Percentiles rank a stretch among this genome's conserved stretches.
Evolutionary conservation across 2,888 invertebrate genomes (phyloP).

Genomic region (Digitonthophagus gazella): DNA sequence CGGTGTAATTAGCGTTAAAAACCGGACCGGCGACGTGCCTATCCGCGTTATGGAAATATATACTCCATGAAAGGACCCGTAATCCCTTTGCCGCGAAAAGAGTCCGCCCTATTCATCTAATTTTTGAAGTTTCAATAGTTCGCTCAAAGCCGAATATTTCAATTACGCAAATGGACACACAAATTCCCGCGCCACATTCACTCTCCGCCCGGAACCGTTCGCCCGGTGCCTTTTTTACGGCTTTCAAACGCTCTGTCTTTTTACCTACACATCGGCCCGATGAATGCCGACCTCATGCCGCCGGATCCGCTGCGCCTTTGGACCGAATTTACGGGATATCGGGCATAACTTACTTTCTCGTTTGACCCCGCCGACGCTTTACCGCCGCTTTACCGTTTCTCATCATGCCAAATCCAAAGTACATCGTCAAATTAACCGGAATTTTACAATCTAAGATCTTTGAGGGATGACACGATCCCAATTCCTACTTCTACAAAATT

Average conservation of each 20-base stretch:
- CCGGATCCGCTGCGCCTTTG: not conserved
- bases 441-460: no score
- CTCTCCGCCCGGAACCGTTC: not conserved
- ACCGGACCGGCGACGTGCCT: not conserved
- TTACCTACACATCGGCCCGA: not conserved
- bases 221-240: not conserved
- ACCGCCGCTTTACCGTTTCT: not conserved
- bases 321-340: not conserved
- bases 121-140: slow-evolving; percentile 48
- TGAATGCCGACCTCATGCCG: not conserved
- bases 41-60: slow-evolving; percentile 24
- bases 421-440: no score
- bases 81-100: slow-evolving; percentile 35
- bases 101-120: slow-evolving; percentile 33
- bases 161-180: slow-evolving; percentile 51
- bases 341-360: not conserved
- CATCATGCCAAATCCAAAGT: not conserved
- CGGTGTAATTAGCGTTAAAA: not conserved
- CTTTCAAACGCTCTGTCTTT: not conserved
- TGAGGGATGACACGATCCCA: no score
- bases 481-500: no score
- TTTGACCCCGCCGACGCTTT: not conserved
- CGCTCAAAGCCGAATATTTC: slow-evolving; percentile 49
- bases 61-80: slow-evolving; percentile 33
- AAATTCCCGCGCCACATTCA: slow-evolving; percentile 31